Conservation (phyloP, 2,113 vertebrate species). For the Sinocyclocheilus anshuiensis region DNA sequence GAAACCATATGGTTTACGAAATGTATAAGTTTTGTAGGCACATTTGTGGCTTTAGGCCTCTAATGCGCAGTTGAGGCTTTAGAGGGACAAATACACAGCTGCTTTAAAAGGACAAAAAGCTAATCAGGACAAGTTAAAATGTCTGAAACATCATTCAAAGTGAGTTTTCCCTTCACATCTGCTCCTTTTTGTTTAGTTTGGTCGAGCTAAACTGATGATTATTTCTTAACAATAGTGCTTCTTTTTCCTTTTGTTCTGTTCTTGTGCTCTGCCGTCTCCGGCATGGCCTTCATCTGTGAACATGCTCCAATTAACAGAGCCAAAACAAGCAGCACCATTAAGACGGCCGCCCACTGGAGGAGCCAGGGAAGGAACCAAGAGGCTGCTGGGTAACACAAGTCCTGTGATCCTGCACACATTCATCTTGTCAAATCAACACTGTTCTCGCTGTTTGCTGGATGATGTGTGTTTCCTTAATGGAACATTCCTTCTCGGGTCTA, state of each 20-base stretch:
- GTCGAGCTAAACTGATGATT: background rate
- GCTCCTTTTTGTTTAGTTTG: background rate
- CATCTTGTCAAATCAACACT: conserved; percentile 40
- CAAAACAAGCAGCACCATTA: conserved; percentile 61
- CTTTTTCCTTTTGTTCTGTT: conserved; percentile 57
- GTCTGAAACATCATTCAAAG: background rate
- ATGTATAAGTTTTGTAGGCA: background rate
- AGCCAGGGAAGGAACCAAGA: conserved; percentile 26
- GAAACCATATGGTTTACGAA: background rate
- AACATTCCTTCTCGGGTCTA: conserved; percentile 32
- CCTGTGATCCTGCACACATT: conserved; percentile 45
- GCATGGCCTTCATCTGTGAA: conserved; percentile 52
- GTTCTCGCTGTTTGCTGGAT: conserved; percentile 28
- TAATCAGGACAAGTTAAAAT: background rate
- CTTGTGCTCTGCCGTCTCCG: background rate
- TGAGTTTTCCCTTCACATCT: background rate
- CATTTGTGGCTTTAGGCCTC: background rate
- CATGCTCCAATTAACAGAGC: conserved; percentile 65
- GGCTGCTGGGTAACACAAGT: conserved; percentile 25
- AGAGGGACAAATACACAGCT: background rate
- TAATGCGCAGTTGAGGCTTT: background rate
- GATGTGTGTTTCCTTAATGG: background rate
- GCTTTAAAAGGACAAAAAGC: background rate
- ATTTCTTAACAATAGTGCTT: conserved; percentile 50
- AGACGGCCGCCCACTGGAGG: conserved; percentile 43